Percentiles rank a stretch among this genome's conserved stretches.
Conservation (phyloP, 2,113 vertebrate species). For the Sander lucioperca region DNA sequence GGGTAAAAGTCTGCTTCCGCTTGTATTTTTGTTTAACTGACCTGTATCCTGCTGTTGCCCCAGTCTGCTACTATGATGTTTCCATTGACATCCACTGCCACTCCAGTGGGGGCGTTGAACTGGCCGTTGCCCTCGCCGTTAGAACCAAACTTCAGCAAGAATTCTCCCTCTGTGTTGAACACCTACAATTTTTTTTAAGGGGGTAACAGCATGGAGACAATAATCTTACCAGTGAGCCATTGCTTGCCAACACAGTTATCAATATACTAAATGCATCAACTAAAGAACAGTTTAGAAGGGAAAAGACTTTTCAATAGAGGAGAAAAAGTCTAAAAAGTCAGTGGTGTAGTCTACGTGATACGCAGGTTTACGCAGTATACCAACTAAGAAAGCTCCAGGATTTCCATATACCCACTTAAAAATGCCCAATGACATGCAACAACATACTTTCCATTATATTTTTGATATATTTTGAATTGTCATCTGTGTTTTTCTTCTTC, state of each 20-base stretch:
- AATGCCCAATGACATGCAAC: too few species aligned
- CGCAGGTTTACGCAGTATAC: too few species aligned
- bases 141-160: conserved; percentile 96
- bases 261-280: not conserved
- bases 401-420: too few species aligned
- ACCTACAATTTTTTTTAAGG: conserved; percentile 82
- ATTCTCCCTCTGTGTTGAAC: conserved; percentile 98
- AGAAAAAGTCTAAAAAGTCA: not conserved
- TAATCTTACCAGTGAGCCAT: not conserved
- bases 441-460: too few species aligned
- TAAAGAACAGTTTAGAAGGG: not conserved
- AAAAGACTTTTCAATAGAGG: not conserved
- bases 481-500: too few species aligned
- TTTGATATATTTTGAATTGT: too few species aligned
- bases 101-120: conserved; percentile 98
- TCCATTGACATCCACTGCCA: conserved; percentile 95
- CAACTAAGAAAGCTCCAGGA: too few species aligned
- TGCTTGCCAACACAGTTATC: not conserved
- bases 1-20: not conserved
- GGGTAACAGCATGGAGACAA: not conserved
- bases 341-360: too few species aligned
- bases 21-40: conserved; percentile 55
- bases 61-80: conserved; percentile 99
- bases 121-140: conserved; percentile 98
- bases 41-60: conserved; percentile 99